Percentiles rank a stretch among this genome's conserved stretches.
These are phyloP conservation scores for Ptilodon capucinus DNA, from an alignment of 2,888 invertebrate species.

Conservation along the genomic window DNA sequence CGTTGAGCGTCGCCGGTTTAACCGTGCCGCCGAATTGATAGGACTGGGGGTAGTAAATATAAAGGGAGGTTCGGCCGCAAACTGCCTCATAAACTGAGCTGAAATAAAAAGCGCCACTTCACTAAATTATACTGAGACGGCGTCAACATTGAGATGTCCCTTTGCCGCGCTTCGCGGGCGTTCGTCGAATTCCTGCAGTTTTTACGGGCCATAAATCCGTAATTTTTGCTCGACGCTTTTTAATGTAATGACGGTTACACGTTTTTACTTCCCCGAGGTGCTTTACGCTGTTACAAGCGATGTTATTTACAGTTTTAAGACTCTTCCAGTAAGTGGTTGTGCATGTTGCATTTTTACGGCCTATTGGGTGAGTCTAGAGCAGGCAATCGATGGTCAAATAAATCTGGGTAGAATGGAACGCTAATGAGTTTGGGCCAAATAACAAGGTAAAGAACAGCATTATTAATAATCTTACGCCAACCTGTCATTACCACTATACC, in stretches of 20 bases:
- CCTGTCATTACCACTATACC: too few relatives aligned
- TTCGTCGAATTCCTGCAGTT: slow-evolving; percentile 36
- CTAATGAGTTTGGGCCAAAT: too few relatives aligned
- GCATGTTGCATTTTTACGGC: neutral
- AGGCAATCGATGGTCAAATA: too few relatives aligned
- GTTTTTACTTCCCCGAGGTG: neutral
- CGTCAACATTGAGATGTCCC: slow-evolving; percentile 40
- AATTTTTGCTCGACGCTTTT: slow-evolving; percentile 25
- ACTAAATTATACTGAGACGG: slow-evolving; percentile 53
- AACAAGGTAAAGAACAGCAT: too few relatives aligned
- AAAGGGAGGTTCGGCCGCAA: slow-evolving; percentile 48
- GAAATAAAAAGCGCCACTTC: slow-evolving; percentile 58
- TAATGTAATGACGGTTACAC: slow-evolving; percentile 13
- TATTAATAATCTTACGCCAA: too few relatives aligned
- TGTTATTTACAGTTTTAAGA: neutral
- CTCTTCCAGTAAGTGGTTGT: slow-evolving; percentile 4
- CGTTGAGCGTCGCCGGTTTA: slow-evolving; percentile 24
- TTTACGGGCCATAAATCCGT: slow-evolving; percentile 35
- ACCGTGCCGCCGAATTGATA: slow-evolving; percentile 49
- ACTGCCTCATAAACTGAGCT: slow-evolving; percentile 57
- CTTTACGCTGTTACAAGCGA: neutral
- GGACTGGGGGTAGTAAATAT: slow-evolving; percentile 51
- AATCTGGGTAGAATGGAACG: too few relatives aligned
- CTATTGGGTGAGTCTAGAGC: too few relatives aligned
- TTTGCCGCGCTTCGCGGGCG: slow-evolving; percentile 25